A percentile compares a stretch with the other conserved stretches of the same genome.
phyloP scores from a whole-genome alignment of 1,140 invertebrate genomes.

The Helicoverpa zea region DNA sequence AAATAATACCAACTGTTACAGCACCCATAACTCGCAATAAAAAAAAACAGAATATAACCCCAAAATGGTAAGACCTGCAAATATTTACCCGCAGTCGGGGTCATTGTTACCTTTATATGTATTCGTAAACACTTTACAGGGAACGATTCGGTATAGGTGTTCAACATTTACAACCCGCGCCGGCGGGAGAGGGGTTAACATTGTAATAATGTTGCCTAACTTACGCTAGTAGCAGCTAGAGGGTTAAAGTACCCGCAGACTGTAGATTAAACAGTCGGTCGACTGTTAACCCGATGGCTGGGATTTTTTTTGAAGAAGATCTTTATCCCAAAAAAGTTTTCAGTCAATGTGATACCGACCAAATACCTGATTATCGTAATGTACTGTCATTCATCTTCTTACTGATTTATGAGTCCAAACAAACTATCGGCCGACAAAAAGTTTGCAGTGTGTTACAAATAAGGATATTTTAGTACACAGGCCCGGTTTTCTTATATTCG shows the following conservation, averaged over 20 bases:
- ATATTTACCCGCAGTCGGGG: constrained; percentile 34
- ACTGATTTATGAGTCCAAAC: too few species aligned
- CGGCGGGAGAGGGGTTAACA: constrained; percentile 7
- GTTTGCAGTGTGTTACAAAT: neutral
- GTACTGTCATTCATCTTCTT: too few species aligned
- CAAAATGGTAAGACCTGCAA: constrained; percentile 27
- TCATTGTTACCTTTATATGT: constrained; percentile 48
- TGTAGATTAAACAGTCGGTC: too few species aligned
- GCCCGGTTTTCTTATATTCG: neutral
- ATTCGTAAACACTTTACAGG: constrained; percentile 58
- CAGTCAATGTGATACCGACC: too few species aligned
- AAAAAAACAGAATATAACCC: neutral
- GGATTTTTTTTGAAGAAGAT: too few species aligned
- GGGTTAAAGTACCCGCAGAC: neutral
- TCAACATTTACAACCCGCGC: constrained; percentile 27
- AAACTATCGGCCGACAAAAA: too few species aligned
- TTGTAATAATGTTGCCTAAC: constrained; percentile 17
- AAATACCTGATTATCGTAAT: too few species aligned
- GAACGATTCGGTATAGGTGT: constrained; percentile 42
- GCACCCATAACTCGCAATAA: neutral
- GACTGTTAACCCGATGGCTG: too few species aligned
- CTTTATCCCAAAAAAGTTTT: too few species aligned
- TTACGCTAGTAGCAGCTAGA: neutral
- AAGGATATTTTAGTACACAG: neutral
- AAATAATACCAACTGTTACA: neutral